Evolutionary conservation across 2,797 vertebrate genomes (phyloP).

Genomic region (Sebastes diploproa): DNA sequence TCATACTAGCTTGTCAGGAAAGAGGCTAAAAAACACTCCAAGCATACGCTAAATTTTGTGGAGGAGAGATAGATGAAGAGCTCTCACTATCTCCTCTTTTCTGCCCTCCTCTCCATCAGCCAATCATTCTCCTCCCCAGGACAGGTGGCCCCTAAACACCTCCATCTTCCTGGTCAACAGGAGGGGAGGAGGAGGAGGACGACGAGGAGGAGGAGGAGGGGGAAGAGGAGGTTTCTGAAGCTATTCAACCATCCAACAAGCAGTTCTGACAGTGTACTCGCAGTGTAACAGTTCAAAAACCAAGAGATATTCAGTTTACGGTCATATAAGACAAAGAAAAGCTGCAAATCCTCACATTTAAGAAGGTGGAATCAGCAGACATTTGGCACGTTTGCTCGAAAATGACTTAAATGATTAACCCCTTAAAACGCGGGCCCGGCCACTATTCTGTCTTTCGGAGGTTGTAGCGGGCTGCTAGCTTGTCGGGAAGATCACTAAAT

Average conservation of each 20-base stretch:
- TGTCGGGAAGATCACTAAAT: accelerated
- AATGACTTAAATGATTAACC: neutral
- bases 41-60: neutral
- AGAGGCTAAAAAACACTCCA: no score
- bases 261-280: no score
- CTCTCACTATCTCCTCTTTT: constrained; percentile 8
- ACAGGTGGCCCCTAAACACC: constrained; percentile 25
- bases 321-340: neutral
- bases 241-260: no score
- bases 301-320: no score
- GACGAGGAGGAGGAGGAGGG: neutral
- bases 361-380: neutral
- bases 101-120: constrained; percentile 8
- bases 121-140: constrained; percentile 28
- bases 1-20: no score
- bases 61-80: constrained; percentile 36
- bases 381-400: neutral
- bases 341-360: neutral
- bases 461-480: no score
- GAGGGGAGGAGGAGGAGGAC: neutral
- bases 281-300: no score
- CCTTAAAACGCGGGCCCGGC: no score
- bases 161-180: constrained; percentile 12
- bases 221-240: neutral
- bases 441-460: no score